Evolutionary conservation across 1,140 invertebrate species (phyloP), one percentile per base, ranked within the genome.

Genomic region (Onthophagus taurus): DNA sequence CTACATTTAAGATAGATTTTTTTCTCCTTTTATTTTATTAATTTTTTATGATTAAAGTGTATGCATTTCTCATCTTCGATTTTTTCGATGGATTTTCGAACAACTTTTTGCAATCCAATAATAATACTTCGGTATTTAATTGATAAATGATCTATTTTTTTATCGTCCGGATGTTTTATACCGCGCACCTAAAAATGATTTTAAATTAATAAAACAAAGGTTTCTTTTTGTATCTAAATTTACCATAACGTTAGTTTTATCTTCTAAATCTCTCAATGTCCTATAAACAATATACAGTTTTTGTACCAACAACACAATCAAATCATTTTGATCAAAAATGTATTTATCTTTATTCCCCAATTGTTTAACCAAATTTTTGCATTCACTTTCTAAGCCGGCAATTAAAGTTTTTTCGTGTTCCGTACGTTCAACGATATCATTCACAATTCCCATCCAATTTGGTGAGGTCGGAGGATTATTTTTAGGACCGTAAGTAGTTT

Each of bases 301-400:
- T 2, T 21, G 30, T 2, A 52, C 44, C 19, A 55, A 33, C 8
- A 50, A 23, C 36, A 45, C 50, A n/a, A 50, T 50, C 9, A 55
- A 42, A 17, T 41, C 17, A 2, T 52, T 44, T 19, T 48, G 48
- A 13, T 55, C 45, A 35, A 31, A 18, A 9, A 55, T 19, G 12
- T 52, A 44, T 3, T 31, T 36, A 29, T 52, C 45, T 45, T 49
- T 54, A 8, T 45, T 6, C n/a, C 24, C 7, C 16, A 14, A 11
- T 17, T 41, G 5, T 14, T 26, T n/a, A 9, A 41, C 13, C 5
- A 29, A 26, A 9, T 13, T 6, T 14, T 30, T 21, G 11, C 13
- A 6, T 24, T 41, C 37, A 2, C 17, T 19, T 24, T 41, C 37
- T 14, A 41, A 41, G 9, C 16, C 12, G 5, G 17, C 21, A 7